Evolutionary conservation across 1,140 invertebrate genomes (phyloP), one percentile per base, ranked within the genome.

Genomic region (Bombus waltoni): DNA sequence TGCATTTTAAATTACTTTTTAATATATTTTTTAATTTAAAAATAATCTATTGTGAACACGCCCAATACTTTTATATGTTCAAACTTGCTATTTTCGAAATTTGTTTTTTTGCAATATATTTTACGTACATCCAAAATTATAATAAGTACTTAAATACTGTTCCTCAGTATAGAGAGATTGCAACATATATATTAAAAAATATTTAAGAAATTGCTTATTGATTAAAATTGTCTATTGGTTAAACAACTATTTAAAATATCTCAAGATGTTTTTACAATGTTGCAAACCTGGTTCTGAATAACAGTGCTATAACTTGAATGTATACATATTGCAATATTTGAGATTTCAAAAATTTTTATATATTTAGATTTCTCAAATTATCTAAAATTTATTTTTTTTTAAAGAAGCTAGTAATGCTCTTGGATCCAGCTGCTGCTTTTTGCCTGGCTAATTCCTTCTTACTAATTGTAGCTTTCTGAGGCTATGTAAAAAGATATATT

Each of bases 331-430:
- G 74, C 28, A 86, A 57, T 82, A 59, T 38, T 75, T 57, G 18
- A 86, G 25, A 68, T 86, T 57, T 75, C n/a, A 35, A 65, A 79
- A 65, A 13, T 79, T 79, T 66, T 47, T 73, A 62, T 82, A 38
- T 82, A 44, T 18, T 47, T 71, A 87, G 79, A 85, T 89, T 83
- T 88, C 83, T 90, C 87, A 89, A 83, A 75, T 42, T 35, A 35
- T 38, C 40, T 59, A 15, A 83, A 44, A 15, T 85, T 73, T 87
- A 95, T 88, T 94, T 95, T 90, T 96, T 97, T 83, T 96, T 96
- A 92, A 98, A 98, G 94, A 97, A 97, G 73, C 96, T 97, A 42
- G 96, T 96, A 92, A 98, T 97, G 90, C 95, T 97, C 94, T 97
- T 97, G 38, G 96, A 97, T 68, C 97, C 97, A 90, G 95, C 96